These are phyloP conservation scores for Urocyon cinereoargenteus DNA, from an alignment of 2,797 vertebrate genomes.

Conservation along the genomic window DNA sequence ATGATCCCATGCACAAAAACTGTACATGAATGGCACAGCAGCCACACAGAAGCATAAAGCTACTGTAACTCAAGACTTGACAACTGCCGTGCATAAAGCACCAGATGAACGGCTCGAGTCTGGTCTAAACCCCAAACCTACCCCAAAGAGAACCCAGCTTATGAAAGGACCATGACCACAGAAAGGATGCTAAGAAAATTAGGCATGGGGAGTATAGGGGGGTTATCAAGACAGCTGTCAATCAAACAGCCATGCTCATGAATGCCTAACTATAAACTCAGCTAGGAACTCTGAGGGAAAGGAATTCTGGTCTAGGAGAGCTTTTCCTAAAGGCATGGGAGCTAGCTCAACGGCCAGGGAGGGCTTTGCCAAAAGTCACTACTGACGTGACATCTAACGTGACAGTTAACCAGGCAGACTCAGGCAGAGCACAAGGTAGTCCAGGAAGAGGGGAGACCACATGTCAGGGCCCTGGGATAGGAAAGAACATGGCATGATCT, in stretches of 20 bases:
- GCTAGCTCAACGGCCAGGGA: background rate
- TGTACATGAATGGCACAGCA: background rate
- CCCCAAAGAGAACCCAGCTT: fast-evolving
- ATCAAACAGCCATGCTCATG: fast-evolving
- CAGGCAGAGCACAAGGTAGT: background rate
- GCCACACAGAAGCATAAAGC: constrained; percentile 7
- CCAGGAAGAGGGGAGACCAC: background rate
- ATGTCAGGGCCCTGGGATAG: background rate
- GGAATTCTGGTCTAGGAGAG: background rate
- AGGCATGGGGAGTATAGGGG: fast-evolving
- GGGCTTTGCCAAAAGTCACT: background rate
- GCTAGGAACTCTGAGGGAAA: background rate
- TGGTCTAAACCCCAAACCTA: background rate
- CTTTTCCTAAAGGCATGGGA: background rate
- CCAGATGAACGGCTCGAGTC: fast-evolving
- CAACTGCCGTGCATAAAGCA: background rate
- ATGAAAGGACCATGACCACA: background rate
- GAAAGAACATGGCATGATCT: background rate
- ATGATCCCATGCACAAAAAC: constrained; percentile 49
- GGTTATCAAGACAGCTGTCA: background rate
- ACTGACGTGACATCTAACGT: background rate
- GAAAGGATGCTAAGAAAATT: background rate
- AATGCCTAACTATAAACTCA: background rate
- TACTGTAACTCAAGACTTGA: background rate
- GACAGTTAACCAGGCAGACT: background rate